Evolutionary conservation across 2,113 vertebrate species (phyloP).

Genomic region (Manacus vitellinus): DNA sequence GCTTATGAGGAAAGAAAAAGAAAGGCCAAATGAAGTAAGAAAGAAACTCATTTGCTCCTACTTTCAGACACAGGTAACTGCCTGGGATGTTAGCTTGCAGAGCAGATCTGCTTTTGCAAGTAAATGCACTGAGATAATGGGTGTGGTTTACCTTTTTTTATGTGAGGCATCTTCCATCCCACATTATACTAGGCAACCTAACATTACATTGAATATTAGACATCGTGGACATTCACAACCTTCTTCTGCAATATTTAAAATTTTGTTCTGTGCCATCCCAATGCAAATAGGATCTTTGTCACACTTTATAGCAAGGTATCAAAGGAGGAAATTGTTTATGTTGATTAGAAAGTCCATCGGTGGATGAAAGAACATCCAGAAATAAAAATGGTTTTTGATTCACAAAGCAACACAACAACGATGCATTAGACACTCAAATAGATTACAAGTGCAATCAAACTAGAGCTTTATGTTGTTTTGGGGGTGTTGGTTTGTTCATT

Average conservation of each 20-base stretch:
- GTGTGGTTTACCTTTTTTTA: background rate
- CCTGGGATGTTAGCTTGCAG: background rate
- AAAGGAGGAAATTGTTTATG: background rate
- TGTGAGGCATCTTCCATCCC: background rate
- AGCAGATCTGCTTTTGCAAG: background rate
- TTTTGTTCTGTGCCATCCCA: background rate
- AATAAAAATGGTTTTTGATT: background rate
- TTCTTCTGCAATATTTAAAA: background rate
- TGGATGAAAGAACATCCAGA: background rate
- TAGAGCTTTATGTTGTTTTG: background rate
- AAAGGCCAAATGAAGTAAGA: background rate
- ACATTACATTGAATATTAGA: background rate
- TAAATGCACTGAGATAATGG: background rate
- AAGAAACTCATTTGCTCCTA: background rate
- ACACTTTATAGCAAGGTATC: background rate
- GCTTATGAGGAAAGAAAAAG: background rate
- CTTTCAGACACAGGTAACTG: background rate
- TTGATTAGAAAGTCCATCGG: background rate
- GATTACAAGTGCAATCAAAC: background rate
- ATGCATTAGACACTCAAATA: background rate
- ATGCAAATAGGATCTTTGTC: background rate
- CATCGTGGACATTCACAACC: background rate
- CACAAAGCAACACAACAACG: background rate
- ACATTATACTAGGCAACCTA: background rate
- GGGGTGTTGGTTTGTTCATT: too few relatives aligned